Conservation (phyloP, 2,888 invertebrate genomes). For the Trilocha varians region DNA sequence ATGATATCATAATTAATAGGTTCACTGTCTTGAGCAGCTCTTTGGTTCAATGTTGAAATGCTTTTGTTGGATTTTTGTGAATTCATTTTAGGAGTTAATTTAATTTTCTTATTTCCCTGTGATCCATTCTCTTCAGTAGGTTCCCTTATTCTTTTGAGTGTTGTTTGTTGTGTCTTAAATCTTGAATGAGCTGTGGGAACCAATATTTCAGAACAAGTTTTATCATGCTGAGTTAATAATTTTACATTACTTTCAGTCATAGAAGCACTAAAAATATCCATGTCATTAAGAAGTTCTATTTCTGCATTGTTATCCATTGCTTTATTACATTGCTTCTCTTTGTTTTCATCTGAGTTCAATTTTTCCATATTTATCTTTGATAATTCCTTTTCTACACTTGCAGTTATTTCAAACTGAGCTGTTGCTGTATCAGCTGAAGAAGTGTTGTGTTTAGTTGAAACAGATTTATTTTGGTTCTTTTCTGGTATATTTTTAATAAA, state of each 20-base stretch:
- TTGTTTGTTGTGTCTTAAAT: conserved; percentile 26
- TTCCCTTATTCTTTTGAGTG: conserved; percentile 39
- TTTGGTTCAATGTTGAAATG: conserved; percentile 4
- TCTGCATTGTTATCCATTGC: conserved; percentile 9
- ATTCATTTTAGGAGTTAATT: conserved; percentile 17
- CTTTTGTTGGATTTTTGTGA: conserved; percentile 4
- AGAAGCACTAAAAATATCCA: conserved; percentile 52
- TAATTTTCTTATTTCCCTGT: conserved; percentile 34
- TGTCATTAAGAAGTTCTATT: conserved; percentile 34
- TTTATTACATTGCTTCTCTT: conserved; percentile 2
- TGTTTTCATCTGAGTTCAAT: conserved; percentile 1
- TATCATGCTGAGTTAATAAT: conserved; percentile 27
- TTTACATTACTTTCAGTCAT: conserved; percentile 39
- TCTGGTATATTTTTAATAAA: conserved; percentile 2
- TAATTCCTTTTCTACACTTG: conserved; percentile 55
- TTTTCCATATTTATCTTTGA: conserved; percentile 22
- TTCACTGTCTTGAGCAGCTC: conserved; percentile 34
- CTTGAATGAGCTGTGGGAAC: conserved; percentile 27
- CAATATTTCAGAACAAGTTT: conserved; percentile 45
- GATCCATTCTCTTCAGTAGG: conserved; percentile 15
- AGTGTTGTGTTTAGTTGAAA: conserved; percentile 46
- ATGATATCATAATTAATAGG: conserved; percentile 47
- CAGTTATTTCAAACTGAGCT: conserved; percentile 50
- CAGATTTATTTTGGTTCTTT: conserved; percentile 21
- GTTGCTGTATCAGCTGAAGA: conserved; percentile 55